These are phyloP conservation scores for Drepana falcataria DNA, from an alignment of 2,888 invertebrate species.

Conservation along the genomic window DNA sequence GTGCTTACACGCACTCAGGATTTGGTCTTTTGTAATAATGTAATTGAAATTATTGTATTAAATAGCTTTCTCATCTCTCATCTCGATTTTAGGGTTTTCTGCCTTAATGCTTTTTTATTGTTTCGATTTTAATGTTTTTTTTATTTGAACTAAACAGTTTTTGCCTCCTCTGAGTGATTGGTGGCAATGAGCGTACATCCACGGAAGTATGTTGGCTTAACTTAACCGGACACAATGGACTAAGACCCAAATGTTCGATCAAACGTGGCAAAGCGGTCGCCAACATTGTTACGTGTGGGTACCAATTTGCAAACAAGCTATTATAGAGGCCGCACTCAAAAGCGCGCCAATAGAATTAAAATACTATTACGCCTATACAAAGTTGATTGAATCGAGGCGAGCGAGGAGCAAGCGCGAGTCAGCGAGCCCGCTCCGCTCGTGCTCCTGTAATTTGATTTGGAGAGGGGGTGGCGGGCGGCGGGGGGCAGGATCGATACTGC, in stretches of 20 bases:
- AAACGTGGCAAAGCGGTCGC: conserved; percentile 33
- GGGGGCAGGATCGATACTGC: conserved; percentile 43
- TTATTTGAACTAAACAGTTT: too few relatives aligned
- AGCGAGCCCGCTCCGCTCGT: conserved; percentile 30
- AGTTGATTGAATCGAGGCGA: conserved; percentile 60
- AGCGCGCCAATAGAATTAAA: conserved; percentile 74
- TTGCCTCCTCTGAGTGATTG: not conserved
- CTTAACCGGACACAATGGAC: conserved; percentile 18
- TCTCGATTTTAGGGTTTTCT: too few relatives aligned
- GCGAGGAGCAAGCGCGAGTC: conserved; percentile 9
- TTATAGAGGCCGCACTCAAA: conserved; percentile 56
- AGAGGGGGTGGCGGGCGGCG: conserved; percentile 52
- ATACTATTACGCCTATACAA: conserved; percentile 73
- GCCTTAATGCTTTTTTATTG: too few relatives aligned
- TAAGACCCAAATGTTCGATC: conserved; percentile 23
- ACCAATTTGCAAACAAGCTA: conserved; percentile 66
- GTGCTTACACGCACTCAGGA: conserved; percentile 11
- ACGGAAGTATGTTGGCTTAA: conserved; percentile 10
- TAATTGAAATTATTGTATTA: too few relatives aligned
- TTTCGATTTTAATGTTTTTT: too few relatives aligned
- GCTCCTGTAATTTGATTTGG: conserved; percentile 76
- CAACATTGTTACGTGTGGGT: conserved; percentile 38
- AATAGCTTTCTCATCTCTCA: too few relatives aligned
- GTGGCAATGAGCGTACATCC: not conserved
- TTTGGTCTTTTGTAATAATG: not conserved